Base-by-base conservation (phyloP, 1,140 invertebrate species). In the Leptoteleia sp. region DNA sequence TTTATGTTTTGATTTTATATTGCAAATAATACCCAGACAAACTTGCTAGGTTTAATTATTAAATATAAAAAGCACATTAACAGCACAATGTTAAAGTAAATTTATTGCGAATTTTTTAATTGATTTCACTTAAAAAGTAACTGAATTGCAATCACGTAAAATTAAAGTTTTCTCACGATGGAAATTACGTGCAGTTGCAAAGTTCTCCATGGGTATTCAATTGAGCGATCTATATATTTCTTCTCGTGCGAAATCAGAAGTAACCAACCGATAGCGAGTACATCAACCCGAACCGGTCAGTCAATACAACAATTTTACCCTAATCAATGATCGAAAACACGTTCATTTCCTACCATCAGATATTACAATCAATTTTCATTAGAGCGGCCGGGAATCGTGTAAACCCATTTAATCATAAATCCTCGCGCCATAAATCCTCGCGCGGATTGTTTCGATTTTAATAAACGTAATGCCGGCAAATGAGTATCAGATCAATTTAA, bases 321-420 rank as follows among this genome's bases (percentile, higher is more conserved):
- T n/a, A 27, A 68, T 47, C 15, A 13, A 9, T 7, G 35, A 55
- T 55, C 48, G 13, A 68, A 68, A 55, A 42, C 48, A 47, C 50
- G 50, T 68, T 68, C 31, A 40, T 50, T 70, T 57, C 65, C 35
- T 29, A 40, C 31, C 52, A 70, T 67, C 62, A 50, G 65, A 57
- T 70, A 70, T 19, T 33, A 57, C 52, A 57, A 70, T 70, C 43
- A 57, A 70, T 70, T 70, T 70, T 70, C 52, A 57, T 50, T 48
- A 57, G 31, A 33, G 9, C 38, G 16, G 3, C 6, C 61, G 16
- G 11, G 45, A 48, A 65, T 65, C 45, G 33, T 50, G 19, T 50
- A 43, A 52, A 52, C 9, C 42, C 19, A 9, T 16, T 68, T 55
- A 55, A 68, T 55, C 50, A 55, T 29, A 47, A 38, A 31, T 37